Conservation (phyloP, 2,113 vertebrate genomes). For the Daboia siamensis region DNA sequence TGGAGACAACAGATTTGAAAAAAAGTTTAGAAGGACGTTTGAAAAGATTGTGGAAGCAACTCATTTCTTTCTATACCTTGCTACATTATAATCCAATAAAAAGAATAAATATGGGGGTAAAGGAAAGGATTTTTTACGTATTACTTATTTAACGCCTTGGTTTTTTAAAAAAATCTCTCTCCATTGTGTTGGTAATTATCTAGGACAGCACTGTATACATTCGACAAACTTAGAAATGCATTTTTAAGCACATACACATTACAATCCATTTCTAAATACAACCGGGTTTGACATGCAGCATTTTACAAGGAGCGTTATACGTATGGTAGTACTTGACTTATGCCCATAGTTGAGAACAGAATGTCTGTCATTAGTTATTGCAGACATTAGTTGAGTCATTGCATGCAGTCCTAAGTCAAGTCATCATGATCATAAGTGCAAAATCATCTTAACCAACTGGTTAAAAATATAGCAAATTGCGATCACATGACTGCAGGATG, state of each 20-base stretch:
- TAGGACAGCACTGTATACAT: background rate
- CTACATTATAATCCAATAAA: background rate
- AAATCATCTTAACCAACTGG: background rate
- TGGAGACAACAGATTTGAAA: background rate
- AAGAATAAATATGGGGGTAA: background rate
- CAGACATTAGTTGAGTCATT: too few relatives aligned
- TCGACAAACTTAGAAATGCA: background rate
- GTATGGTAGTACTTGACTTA: background rate
- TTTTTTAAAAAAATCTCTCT: background rate
- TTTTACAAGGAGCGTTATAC: background rate
- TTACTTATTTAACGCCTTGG: background rate
- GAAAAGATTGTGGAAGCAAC: background rate
- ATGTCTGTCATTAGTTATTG: background rate
- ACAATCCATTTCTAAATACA: background rate
- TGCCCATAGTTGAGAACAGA: background rate
- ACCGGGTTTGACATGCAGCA: background rate
- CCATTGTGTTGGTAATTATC: background rate
- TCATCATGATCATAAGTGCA: background rate
- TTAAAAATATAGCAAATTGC: background rate
- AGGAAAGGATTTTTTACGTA: background rate
- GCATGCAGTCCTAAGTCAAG: background rate
- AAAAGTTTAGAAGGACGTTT: background rate
- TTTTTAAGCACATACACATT: background rate
- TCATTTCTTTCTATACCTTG: background rate
- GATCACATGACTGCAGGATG: background rate